Evolutionary conservation across 2,113 vertebrate genomes (phyloP).

Genomic region (Gambusia affinis): DNA sequence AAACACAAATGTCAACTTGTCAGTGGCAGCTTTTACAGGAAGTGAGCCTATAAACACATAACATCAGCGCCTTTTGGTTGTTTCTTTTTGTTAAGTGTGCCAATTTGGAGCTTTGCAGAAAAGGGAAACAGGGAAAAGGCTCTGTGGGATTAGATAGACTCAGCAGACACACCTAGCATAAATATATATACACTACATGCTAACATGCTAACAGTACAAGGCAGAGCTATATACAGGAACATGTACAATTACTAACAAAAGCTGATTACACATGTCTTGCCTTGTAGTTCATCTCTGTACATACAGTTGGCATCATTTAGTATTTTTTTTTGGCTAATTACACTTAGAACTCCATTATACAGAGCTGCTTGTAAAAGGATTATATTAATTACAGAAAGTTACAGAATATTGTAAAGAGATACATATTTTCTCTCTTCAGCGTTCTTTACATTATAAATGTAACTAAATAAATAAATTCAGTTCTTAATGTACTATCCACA

Average conservation of each 20-base stretch:
- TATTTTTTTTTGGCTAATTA: not conserved
- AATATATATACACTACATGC: slow-evolving; percentile 15
- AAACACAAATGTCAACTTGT: slow-evolving; percentile 18
- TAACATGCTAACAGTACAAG: not conserved
- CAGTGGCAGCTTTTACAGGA: slow-evolving; percentile 2
- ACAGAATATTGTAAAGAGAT: slow-evolving; percentile 56
- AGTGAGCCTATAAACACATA: slow-evolving; percentile 32
- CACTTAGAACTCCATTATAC: not conserved
- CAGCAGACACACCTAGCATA: slow-evolving; percentile 33
- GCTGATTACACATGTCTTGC: no score
- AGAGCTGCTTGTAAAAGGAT: slow-evolving; percentile 35
- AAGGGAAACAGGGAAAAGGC: slow-evolving; percentile 6
- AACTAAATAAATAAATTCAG: slow-evolving; percentile 33
- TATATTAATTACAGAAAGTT: slow-evolving; percentile 15
- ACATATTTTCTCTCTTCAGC: slow-evolving; percentile 23
- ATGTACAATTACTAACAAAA: not conserved
- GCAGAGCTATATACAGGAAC: slow-evolving; percentile 7
- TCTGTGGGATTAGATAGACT: slow-evolving; percentile 30
- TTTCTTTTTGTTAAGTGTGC: slow-evolving; percentile 70
- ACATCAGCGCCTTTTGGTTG: slow-evolving; percentile 67
- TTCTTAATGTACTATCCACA: slow-evolving; percentile 19
- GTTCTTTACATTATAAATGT: slow-evolving; percentile 41
- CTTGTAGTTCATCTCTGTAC: not conserved
- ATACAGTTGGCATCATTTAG: not conserved
- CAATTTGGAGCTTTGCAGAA: slow-evolving; percentile 6